These are phyloP conservation scores for Onychomys leucogaster DNA, from an alignment of 2,797 vertebrate genomes.

Conservation along the genomic window DNA sequence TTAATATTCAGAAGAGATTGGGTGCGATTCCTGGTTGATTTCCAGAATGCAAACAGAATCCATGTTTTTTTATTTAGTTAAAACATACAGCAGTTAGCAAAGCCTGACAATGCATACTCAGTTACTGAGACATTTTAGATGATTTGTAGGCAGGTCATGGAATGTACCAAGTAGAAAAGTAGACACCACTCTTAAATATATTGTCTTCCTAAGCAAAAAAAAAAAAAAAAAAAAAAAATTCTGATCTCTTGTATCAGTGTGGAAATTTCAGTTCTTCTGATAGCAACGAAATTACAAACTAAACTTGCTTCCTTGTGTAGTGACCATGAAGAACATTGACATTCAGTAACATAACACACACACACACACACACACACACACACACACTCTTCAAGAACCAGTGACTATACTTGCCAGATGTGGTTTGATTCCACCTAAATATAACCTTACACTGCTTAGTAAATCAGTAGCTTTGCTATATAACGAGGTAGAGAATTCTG, in stretches of 20 bases:
- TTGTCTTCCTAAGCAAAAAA: background rate
- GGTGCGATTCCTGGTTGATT: background rate
- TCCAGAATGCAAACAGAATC: background rate
- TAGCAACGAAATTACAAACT: background rate
- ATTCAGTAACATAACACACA: background rate
- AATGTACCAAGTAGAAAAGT: background rate
- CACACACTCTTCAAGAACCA: background rate
- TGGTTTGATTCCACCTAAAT: conserved; percentile 50
- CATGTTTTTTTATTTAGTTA: background rate
- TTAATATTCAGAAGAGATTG: background rate
- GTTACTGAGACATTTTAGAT: background rate
- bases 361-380: no score
- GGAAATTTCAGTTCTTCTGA: background rate
- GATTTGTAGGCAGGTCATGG: background rate
- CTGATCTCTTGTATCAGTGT: background rate
- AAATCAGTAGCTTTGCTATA: conserved; percentile 46
- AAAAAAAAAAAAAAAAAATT: background rate
- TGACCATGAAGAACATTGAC: background rate
- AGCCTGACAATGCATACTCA: background rate
- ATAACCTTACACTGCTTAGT: conserved; percentile 47
- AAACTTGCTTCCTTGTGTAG: background rate
- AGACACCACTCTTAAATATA: background rate
- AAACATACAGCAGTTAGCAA: background rate
- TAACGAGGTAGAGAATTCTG: conserved; percentile 9
- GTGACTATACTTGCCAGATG: background rate